phyloP scores from a whole-genome alignment of 1,140 invertebrate species.

The Oryctes rhinoceros region DNA sequence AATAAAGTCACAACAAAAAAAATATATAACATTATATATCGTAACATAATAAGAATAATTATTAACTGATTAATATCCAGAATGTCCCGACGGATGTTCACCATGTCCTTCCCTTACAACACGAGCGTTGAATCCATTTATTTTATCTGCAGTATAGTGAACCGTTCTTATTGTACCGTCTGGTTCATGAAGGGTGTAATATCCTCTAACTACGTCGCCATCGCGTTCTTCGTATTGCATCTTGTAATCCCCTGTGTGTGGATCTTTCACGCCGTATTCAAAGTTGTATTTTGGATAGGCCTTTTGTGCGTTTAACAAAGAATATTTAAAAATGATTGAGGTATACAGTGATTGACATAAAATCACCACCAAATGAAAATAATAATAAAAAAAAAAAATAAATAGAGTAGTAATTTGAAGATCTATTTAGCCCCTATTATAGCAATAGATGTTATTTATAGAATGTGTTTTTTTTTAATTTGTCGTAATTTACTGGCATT shows the following conservation, averaged over 20 bases:
- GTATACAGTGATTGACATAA: no score
- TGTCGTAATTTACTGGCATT: no score
- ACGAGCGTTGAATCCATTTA: conserved; percentile 63
- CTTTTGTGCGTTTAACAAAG: neutral
- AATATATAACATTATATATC: no score
- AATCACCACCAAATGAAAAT: no score
- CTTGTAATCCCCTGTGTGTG: conserved; percentile 71
- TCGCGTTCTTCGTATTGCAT: conserved; percentile 47
- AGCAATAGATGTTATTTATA: no score
- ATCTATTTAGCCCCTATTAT: no score
- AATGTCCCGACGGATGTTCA: conserved; percentile 49
- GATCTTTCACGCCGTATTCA: conserved; percentile 77
- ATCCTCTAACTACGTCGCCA: conserved; percentile 52
- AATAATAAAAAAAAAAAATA: no score
- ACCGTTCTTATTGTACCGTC: conserved; percentile 67
- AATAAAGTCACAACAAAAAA: no score
- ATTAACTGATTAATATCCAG: neutral
- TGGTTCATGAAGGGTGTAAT: conserved; percentile 62
- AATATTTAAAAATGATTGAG: neutral
- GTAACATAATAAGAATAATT: neutral
- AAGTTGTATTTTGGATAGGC: conserved; percentile 66
- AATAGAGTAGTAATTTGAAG: no score
- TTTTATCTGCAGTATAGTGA: conserved; percentile 67
- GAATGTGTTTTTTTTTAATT: no score
- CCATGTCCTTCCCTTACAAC: conserved; percentile 54